These are phyloP conservation scores for Microplitis mediator DNA, from an alignment of 1,140 invertebrate genomes.

Conservation along the genomic window DNA sequence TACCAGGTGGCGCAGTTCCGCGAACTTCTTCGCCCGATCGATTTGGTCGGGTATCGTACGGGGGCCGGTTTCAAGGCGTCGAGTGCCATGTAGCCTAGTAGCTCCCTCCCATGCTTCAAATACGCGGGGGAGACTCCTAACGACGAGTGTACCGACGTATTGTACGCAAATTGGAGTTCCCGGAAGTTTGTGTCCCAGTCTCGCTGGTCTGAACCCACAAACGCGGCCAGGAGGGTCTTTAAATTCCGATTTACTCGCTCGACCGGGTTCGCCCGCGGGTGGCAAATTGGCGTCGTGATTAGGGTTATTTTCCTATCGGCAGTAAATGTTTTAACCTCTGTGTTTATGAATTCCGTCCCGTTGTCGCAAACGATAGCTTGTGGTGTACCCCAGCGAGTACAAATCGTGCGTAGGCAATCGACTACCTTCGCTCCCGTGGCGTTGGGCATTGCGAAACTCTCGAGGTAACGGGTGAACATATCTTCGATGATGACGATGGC, in stretches of 20 bases:
- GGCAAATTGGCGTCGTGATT: slow-evolving; percentile 8
- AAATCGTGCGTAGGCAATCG: slow-evolving; percentile 12
- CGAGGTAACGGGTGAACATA: slow-evolving; percentile 23
- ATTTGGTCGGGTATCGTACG: too few relatives aligned
- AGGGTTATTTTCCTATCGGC: slow-evolving; percentile 10
- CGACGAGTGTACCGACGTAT: neutral
- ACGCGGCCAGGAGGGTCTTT: neutral
- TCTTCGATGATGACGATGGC: slow-evolving; percentile 21
- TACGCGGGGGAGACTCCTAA: neutral
- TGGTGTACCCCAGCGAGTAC: slow-evolving; percentile 25
- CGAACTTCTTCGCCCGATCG: too few relatives aligned
- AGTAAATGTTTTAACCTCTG: slow-evolving; percentile 23
- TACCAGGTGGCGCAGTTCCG: too few relatives aligned
- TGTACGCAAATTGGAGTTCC: neutral
- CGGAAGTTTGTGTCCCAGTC: neutral
- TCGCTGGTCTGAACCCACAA: neutral
- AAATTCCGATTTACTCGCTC: neutral
- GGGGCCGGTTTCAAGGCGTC: neutral
- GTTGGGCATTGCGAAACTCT: slow-evolving; percentile 20
- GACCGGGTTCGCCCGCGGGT: slow-evolving; percentile 13
- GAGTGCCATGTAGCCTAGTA: neutral
- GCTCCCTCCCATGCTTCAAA: neutral
- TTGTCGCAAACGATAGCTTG: slow-evolving; percentile 20
- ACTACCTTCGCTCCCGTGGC: slow-evolving; percentile 5
- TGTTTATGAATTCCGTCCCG: slow-evolving; percentile 26